These are phyloP conservation scores for Apodemia hepburni DNA, from an alignment of 2,888 invertebrate genomes.

Conservation along the genomic window DNA sequence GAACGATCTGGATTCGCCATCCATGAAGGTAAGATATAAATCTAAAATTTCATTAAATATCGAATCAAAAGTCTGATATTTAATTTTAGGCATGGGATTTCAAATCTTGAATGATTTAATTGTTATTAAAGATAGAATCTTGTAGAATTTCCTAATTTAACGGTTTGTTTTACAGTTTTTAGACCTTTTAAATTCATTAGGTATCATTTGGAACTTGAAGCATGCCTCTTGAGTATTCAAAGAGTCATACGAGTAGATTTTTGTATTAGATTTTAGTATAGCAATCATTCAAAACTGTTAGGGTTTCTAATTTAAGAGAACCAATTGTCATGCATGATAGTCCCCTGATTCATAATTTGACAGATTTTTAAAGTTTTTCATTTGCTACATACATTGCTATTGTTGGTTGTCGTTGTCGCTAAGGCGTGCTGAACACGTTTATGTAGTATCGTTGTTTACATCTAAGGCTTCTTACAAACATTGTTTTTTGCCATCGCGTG, in stretches of 20 bases:
- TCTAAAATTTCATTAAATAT: not conserved
- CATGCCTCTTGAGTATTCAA: conserved; percentile 8
- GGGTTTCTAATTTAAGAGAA: not conserved
- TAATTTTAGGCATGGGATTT: conserved; percentile 1
- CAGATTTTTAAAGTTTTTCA: conserved; percentile 40
- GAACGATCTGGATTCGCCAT: conserved; percentile 90
- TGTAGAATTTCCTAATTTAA: not conserved
- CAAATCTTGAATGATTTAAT: not conserved
- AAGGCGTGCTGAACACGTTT: conserved; percentile 38
- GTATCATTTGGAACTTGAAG: not conserved
- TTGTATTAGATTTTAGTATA: conserved; percentile 12
- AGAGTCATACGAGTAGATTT: conserved; percentile 7
- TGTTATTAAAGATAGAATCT: not conserved
- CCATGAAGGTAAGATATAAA: conserved; percentile 85
- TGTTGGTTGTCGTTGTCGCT: conserved; percentile 56
- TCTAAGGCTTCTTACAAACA: conserved; percentile 43
- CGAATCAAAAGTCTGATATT: conserved; percentile 11
- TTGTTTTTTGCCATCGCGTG: conserved; percentile 67
- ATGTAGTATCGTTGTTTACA: conserved; percentile 49
- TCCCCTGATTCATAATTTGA: conserved; percentile 16
- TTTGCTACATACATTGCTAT: conserved; percentile 49
- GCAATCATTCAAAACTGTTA: conserved; percentile 4
- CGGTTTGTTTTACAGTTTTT: not conserved
- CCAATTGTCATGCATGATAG: conserved; percentile 18
- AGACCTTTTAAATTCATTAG: conserved; percentile 5